These are phyloP conservation scores for Neostethus bicornis DNA, from an alignment of 2,797 vertebrate genomes.

Conservation along the genomic window DNA sequence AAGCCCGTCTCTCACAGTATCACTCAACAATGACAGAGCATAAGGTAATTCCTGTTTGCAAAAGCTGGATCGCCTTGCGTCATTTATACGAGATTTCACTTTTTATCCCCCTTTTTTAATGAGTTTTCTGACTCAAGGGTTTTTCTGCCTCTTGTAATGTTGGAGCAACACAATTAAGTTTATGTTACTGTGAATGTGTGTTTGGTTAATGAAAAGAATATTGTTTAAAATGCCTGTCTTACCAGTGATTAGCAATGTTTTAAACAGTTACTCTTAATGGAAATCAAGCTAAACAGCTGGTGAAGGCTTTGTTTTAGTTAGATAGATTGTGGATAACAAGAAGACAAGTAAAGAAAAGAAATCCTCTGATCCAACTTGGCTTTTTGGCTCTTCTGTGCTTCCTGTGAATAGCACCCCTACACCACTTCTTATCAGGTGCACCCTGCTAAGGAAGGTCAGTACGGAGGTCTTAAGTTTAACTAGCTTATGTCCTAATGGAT, in stretches of 20 bases:
- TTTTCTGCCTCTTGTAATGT: slow-evolving; percentile 65
- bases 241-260: slow-evolving; percentile 37
- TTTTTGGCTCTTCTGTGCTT: slow-evolving; percentile 3
- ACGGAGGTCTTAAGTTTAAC: slow-evolving; percentile 56
- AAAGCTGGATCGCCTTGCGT: slow-evolving; percentile 44
- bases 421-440: slow-evolving; percentile 35
- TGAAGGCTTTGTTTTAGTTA: slow-evolving; percentile 24
- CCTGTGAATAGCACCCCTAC: slow-evolving; percentile 15
- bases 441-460: slow-evolving; percentile 47
- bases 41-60: slow-evolving; percentile 57
- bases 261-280: not conserved
- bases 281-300: slow-evolving; percentile 13
- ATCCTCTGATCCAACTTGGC: slow-evolving; percentile 7
- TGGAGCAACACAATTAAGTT: slow-evolving; percentile 75
- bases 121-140: slow-evolving; percentile 63
- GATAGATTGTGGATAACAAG: slow-evolving; percentile 18
- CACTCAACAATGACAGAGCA: slow-evolving; percentile 55
- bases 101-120: slow-evolving; percentile 50
- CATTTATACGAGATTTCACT: slow-evolving; percentile 49
- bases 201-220: slow-evolving; percentile 54
- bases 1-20: slow-evolving; percentile 52
- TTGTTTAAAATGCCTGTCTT: slow-evolving; percentile 62
- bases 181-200: slow-evolving; percentile 53
- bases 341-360: not conserved
- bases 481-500: slow-evolving; percentile 52